Percentiles rank a stretch among this genome's conserved stretches.
Evolutionary conservation across 2,888 invertebrate species (phyloP).

Genomic region (Nomada fucata): DNA sequence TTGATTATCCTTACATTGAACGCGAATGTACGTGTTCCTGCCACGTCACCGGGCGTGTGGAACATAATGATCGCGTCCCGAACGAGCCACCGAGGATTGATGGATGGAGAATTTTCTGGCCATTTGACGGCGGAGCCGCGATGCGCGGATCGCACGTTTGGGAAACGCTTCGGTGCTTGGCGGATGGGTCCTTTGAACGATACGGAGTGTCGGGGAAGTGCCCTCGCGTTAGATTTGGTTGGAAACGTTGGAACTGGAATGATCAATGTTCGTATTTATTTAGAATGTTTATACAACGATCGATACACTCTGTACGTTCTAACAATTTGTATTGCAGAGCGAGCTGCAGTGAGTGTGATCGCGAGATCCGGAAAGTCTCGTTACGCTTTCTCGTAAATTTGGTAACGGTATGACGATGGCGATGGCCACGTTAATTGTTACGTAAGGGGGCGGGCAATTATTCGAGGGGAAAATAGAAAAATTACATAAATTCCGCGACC

Average conservation of each 20-base stretch:
- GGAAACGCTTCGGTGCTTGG: background rate
- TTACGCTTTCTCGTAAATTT: too few species aligned
- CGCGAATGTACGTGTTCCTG: conserved; percentile 5
- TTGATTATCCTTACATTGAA: conserved; percentile 41
- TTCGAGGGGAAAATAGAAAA: background rate
- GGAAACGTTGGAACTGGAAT: background rate
- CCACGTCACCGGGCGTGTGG: background rate
- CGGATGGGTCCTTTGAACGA: background rate
- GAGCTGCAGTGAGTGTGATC: too few species aligned
- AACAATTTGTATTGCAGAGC: too few species aligned
- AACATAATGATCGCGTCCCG: background rate
- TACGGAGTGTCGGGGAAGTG: background rate
- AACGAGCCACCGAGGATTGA: background rate
- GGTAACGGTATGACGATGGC: background rate
- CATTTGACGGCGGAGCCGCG: background rate
- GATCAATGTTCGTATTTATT: too few species aligned
- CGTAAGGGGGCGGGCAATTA: background rate
- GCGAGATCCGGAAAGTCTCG: too few species aligned
- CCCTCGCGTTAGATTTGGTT: background rate
- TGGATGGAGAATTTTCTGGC: conserved; percentile 17
- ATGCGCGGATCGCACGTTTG: background rate
- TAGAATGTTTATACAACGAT: too few species aligned
- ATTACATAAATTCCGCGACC: background rate
- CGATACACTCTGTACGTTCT: too few species aligned
- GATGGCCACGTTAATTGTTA: background rate